Base-by-base conservation (phyloP, 2,888 invertebrate genomes). In the Campoplex nolae region DNA sequence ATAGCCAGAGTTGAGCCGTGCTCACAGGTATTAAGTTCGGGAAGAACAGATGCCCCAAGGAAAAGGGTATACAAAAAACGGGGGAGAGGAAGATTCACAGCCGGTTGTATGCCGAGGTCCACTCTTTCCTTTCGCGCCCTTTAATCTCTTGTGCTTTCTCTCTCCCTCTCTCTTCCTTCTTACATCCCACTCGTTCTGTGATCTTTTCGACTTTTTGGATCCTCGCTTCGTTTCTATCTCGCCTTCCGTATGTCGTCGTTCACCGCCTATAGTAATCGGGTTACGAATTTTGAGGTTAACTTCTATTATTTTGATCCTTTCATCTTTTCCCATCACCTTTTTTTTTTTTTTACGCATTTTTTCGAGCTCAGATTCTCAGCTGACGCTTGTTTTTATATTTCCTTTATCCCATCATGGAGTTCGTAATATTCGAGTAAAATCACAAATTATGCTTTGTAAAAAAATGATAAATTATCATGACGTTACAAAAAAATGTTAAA, bases 211-310 rank as follows among this genome's bases (percentile, higher is more conserved):
- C 77, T 83, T 68, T 65, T 48, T 51, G 51, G 38, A 54, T 28
- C n/a, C 73, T 78, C 58, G 45, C 56, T 54, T 76, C 16, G 56
- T 81, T 78, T 51, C 48, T 51, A 54, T 83, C 87, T 74, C 88
- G 89, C 83, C 86, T 75, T 45, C 89, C 89, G 88, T 89, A 87
- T 89, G 89, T 89, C 86, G 89, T 82, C 75, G 48, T 70, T 67
- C 76, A 67, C 51, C 73, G 56, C 8, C 38, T 62, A 62, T 56
- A 84, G 68, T 87, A 75, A 79, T 88, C 79, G 84, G 78, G 84
- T 89, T 85, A 89, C 87, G 81, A 87, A 74, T 84, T 23, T 67
- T 85, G 79, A 74, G 84, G 83, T 83, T 84, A 86, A 68, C 78
- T 70, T 84, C 78, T 88, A 74, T 88, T 88, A 85, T 83, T 85